phyloP scores from a whole-genome alignment of 30 jellyfish, hydroid and myxozoan genomes.

The Turritopsis rubra region DNA sequence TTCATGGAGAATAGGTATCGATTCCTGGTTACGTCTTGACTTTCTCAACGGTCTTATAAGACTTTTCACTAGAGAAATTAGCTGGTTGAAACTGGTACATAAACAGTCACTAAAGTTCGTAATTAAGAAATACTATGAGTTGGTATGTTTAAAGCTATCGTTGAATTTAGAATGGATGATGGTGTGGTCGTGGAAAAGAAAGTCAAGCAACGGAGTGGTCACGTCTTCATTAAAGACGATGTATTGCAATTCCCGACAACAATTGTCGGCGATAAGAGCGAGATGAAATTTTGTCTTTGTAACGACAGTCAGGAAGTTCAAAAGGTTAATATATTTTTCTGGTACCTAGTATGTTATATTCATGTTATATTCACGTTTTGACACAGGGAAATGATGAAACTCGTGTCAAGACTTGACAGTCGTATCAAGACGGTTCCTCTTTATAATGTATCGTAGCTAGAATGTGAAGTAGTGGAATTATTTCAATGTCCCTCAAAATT shows the following conservation, averaged over 20 bases:
- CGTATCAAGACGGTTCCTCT: too few species aligned
- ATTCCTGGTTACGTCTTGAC: too few species aligned
- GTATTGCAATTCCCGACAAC: slow-evolving; percentile 44
- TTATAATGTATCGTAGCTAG: too few species aligned
- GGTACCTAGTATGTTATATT: not conserved
- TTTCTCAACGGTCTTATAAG: too few species aligned
- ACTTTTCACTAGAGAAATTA: too few species aligned
- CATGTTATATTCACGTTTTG: too few species aligned
- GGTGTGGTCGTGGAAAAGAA: not conserved
- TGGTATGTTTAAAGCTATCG: not conserved
- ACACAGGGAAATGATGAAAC: not conserved
- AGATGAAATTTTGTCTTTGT: slow-evolving; percentile 67
- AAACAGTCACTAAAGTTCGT: not conserved
- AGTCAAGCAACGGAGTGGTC: not conserved
- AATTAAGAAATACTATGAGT: not conserved
- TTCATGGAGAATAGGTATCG: too few species aligned
- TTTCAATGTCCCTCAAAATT: too few species aligned
- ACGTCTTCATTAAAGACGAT: slow-evolving; percentile 68
- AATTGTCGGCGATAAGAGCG: slow-evolving; percentile 42
- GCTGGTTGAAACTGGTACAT: not conserved
- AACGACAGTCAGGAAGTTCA: slow-evolving; percentile 68
- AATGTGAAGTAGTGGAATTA: too few species aligned
- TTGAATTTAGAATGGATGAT: not conserved
- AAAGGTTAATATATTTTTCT: slow-evolving; percentile 35
- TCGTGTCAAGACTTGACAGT: not conserved